Conservation (phyloP, 2,888 invertebrate species). For the Glyphotaelius pellucidus region DNA sequence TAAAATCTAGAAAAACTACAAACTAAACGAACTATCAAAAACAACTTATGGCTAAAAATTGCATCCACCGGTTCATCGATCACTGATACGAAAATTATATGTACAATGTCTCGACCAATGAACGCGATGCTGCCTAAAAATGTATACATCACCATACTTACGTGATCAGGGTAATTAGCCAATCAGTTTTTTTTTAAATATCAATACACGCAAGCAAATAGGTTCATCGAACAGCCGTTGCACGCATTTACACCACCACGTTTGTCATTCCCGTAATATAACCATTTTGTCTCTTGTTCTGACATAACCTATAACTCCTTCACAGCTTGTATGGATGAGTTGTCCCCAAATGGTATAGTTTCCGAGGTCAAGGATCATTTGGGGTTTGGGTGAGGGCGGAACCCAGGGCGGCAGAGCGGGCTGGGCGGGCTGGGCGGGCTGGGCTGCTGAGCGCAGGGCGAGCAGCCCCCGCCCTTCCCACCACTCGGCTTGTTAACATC, state of each 20-base stretch:
- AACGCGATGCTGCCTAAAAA: too few species aligned
- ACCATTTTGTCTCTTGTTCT: not conserved
- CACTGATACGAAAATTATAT: too few species aligned
- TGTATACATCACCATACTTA: too few species aligned
- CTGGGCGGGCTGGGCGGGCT: not conserved
- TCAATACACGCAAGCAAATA: too few species aligned
- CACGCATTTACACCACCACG: not conserved
- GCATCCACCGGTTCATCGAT: too few species aligned
- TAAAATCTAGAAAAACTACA: too few species aligned
- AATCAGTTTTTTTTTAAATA: too few species aligned
- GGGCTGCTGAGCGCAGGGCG: not conserved
- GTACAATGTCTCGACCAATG: too few species aligned
- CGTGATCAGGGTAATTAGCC: too few species aligned
- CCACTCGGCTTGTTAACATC: conserved; percentile 11
- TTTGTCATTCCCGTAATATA: not conserved
- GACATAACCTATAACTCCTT: not conserved
- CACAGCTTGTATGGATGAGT: not conserved
- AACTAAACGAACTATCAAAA: too few species aligned
- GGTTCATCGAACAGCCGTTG: not conserved
- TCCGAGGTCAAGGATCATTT: conserved; percentile 10
- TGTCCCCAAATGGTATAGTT: not conserved
- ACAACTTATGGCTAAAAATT: too few species aligned
- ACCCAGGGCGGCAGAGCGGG: not conserved
- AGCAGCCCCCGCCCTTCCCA: not conserved
- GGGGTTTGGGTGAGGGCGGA: not conserved